Conservation (phyloP, 2,797 vertebrate genomes). For the Okamejei kenojei region DNA sequence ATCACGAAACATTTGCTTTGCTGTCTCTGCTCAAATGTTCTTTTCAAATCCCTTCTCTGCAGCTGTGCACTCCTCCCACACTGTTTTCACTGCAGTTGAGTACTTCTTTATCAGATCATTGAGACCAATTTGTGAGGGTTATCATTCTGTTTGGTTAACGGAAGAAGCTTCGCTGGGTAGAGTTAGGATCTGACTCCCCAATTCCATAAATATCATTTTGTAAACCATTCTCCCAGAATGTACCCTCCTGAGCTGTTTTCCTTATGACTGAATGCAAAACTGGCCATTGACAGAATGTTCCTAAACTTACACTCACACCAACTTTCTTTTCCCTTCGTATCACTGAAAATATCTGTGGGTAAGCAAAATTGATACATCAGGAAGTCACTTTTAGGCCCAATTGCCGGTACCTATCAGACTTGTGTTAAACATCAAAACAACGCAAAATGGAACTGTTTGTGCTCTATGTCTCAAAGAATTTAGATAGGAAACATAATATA, state of each 20-base stretch:
- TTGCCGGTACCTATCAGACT: background rate
- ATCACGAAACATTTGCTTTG: conserved; percentile 21
- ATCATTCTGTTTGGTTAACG: background rate
- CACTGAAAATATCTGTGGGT: background rate
- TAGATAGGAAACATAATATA: background rate
- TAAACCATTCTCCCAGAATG: background rate
- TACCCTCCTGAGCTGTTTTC: background rate
- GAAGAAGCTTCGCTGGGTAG: background rate
- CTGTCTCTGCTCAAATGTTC: background rate
- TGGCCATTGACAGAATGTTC: background rate
- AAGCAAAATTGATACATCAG: background rate
- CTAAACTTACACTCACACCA: background rate
- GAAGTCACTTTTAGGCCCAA: too few relatives aligned
- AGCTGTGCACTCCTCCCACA: background rate
- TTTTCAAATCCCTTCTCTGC: background rate
- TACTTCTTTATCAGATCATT: background rate
- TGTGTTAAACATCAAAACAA: background rate
- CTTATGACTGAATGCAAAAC: background rate
- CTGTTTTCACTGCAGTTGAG: background rate
- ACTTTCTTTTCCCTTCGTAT: background rate
- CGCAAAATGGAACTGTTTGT: background rate
- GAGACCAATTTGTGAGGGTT: background rate
- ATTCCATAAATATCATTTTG: background rate
- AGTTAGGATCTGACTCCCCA: background rate
- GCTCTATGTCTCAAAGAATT: background rate